Base-by-base conservation (phyloP, 2,888 invertebrate genomes). In the Phortica okadai region DNA sequence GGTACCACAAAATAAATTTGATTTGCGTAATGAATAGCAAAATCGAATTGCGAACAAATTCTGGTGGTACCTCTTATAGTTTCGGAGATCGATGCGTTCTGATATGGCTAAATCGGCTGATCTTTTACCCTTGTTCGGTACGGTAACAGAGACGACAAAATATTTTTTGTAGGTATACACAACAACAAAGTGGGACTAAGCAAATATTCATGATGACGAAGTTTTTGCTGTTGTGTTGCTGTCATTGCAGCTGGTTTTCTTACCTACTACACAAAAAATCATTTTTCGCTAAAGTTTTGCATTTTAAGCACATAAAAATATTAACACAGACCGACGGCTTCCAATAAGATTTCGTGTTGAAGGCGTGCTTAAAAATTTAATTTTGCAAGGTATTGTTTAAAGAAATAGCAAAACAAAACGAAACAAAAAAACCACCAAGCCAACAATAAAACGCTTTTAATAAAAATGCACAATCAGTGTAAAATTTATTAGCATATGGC, bases 201-300 rank as follows among this genome's bases (percentile, higher is more conserved):
- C 33, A 33, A 33, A 33, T 33, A 33, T 4, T 33, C 2, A 33
- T 33, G 33, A 5, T 33, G 4, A 33, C 4, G 4, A 33, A 21
- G 21, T 21, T 59, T 84, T 87, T 25, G 66, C 25, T 25, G 6
- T 33, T 45, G 44, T 45, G 44, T 21, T 10, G 50, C n/a, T n/a
- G 44, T 14, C 56, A 14, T 59, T 74, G 74, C 54, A 74, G 74
- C 74, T 69, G 69, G 2, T 69, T 33, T 33, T 33, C 4, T 33
- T 69, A 44, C 69, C 11, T 50, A 56, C 41, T 21, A 45, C 10
- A 62, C 33, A 73, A 58, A 41, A 41, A 56, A 73, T 21, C 25
- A 73, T 21, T 74, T 74, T 74, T 44, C 25, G 75, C 76, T 78
- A 70, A 77, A 77, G 83, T 82, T 80, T 82, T 80, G 76, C 76